Evolutionary conservation across 2,888 invertebrate genomes (phyloP), one percentile per base, ranked within the genome.

Genomic region (Papilio protenor): DNA sequence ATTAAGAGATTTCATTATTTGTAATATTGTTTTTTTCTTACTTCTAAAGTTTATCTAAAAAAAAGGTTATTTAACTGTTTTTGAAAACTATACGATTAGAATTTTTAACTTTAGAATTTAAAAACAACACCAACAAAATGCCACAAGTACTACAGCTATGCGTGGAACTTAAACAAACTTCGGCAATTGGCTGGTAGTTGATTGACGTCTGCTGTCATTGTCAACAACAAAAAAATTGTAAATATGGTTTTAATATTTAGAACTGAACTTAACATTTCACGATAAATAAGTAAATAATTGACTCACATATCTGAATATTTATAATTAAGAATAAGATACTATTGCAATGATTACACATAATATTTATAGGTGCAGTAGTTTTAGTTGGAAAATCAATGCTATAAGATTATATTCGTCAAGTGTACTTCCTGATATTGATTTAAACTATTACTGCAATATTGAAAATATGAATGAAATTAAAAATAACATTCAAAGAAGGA

Each of bases 401-500:
- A n/a, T 77, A 12, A 85, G 86, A 78, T 80, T 81, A 21, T 82
- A 79, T 84, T 89, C 89, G 61, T 86, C 84, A 57, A 77, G 77
- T 49, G 77, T 79, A 74, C 77, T 86, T 73, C 90, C 91, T 57
- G 91, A 96, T 82, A 94, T 96, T 80, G 95, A 97, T 87, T 86
- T 95, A 27, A 91, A 95, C 18, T 97, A 96, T 89, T 92, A 97
- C 79, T 96, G 96, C 84, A 92, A 97, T 90, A 88, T 91, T 16
- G 87, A 89, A 55, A 97, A 97, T 89, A 84, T 91, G n/a, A 81
- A 90, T n/a, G 92, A 94, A 86, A 97, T 98, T 79, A 88, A 92
- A 80, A 87, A 95, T 52, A 97, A 97, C 87, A 96, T 97, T 74
- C 84, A 86, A 47, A 91, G 90, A 74, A 94, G 97, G 80, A 97